Percentiles rank a stretch among this genome's conserved stretches.
Conservation (phyloP, 2,113 vertebrate genomes). For the Myrmophylax atrothorax region DNA sequence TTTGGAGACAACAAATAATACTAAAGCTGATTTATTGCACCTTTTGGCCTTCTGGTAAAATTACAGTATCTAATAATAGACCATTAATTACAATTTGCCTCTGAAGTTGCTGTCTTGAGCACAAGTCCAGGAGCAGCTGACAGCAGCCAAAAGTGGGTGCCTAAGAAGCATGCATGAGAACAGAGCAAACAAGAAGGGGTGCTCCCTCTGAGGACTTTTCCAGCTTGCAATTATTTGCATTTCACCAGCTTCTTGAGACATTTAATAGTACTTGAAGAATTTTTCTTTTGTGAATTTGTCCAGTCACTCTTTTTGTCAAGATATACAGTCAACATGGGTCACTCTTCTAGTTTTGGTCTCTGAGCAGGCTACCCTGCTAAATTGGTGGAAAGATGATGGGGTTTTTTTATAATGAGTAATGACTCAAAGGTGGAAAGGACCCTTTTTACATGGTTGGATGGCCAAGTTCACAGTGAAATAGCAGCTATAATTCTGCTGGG, state of each 20-base stretch:
- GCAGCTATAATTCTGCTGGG: constrained; percentile 42
- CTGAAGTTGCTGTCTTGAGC: neutral
- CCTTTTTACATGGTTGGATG: neutral
- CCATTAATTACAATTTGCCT: neutral
- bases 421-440: neutral
- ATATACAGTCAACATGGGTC: neutral
- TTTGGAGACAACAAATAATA: neutral
- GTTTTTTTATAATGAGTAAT: neutral
- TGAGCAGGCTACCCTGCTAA: neutral
- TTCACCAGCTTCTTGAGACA: neutral
- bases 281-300: neutral
- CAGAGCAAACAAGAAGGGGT: neutral
- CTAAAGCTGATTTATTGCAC: neutral
- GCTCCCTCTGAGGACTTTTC: neutral
- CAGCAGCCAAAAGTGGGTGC: neutral
- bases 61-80: neutral
- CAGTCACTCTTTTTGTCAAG: neutral
- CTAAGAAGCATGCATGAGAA: neutral
- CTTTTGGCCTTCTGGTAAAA: constrained; percentile 8
- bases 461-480: constrained; percentile 18
- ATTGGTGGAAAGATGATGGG: neutral
- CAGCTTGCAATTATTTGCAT: neutral
- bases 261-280: neutral
- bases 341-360: neutral
- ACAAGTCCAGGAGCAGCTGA: neutral